phyloP scores from a whole-genome alignment of 1,140 invertebrate species.

The Zeugodacus cucurbitae region DNA sequence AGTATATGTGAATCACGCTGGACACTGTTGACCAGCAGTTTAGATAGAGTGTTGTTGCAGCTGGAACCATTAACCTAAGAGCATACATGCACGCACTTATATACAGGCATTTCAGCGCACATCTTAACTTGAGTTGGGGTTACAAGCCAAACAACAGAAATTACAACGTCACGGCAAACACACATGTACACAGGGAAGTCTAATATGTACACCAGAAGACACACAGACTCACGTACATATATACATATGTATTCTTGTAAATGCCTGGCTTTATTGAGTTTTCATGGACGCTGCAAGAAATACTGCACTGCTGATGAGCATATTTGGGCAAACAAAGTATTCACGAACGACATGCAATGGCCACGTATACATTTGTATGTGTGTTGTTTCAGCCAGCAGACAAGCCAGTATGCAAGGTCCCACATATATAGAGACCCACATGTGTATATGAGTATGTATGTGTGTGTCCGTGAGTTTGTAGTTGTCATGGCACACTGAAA shows the following conservation, averaged over 20 bases:
- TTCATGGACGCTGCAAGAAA: neutral
- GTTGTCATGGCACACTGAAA: neutral
- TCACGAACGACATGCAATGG: neutral
- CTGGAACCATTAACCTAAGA: neutral
- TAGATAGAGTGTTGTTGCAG: neutral
- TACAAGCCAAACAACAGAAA: slow-evolving; percentile 28
- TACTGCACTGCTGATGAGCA: slow-evolving; percentile 9
- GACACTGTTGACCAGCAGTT: neutral
- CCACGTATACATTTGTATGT: neutral
- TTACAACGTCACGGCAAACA: neutral
- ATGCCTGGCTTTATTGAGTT: neutral
- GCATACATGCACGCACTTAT: neutral
- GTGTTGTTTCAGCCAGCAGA: neutral
- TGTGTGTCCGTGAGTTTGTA: neutral
- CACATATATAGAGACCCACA: no score
- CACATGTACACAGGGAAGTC: neutral
- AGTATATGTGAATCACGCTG: neutral
- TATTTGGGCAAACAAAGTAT: slow-evolving; percentile 19
- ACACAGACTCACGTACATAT: neutral
- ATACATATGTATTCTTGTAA: neutral
- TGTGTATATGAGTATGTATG: no score
- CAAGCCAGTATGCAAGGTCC: neutral
- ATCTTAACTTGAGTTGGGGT: neutral
- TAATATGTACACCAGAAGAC: neutral
- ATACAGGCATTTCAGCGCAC: neutral